A percentile compares a stretch with the other conserved stretches of the same genome.
phyloP scores from a whole-genome alignment of 2,113 vertebrate species.

The Silurus glanis region DNA sequence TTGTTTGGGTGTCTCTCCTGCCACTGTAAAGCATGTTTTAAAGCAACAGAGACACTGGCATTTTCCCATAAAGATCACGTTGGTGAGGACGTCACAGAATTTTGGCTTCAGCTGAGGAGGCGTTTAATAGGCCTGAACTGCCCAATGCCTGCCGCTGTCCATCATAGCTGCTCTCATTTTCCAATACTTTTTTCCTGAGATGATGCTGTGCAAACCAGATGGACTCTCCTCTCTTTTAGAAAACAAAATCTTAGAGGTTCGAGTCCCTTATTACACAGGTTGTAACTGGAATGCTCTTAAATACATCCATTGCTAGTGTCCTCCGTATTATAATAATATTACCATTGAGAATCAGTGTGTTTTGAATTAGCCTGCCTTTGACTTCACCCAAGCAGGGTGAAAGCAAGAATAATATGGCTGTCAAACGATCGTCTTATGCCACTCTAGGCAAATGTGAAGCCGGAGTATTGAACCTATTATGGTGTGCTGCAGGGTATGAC shows the following conservation, averaged over 20 bases:
- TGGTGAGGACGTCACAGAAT: constrained; percentile 45
- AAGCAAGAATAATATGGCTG: constrained; percentile 28
- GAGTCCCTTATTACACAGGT: not conserved
- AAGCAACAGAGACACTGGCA: constrained; percentile 27
- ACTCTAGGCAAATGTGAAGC: constrained; percentile 17
- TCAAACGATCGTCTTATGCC: not conserved
- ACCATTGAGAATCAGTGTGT: not conserved
- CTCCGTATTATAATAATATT: not conserved
- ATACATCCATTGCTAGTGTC: not conserved
- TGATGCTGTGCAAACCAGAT: constrained; percentile 45
- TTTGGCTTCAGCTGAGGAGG: constrained; percentile 51
- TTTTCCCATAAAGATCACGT: constrained; percentile 33
- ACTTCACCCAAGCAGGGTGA: not conserved
- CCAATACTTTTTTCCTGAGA: constrained; percentile 47
- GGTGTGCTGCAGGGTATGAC: constrained; percentile 24
- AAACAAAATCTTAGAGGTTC: constrained; percentile 18
- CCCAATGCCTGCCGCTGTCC: constrained; percentile 46
- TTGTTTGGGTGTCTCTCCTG: constrained; percentile 31
- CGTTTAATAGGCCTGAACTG: constrained; percentile 36
- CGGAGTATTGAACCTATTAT: constrained; percentile 11
- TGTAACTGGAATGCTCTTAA: not conserved
- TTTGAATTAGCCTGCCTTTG: constrained; percentile 14
- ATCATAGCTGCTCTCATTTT: constrained; percentile 48
- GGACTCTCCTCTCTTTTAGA: constrained; percentile 4
- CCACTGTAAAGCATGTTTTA: not conserved